phyloP scores from a whole-genome alignment of 2,888 invertebrate genomes.

The Coecobrya sp. region DNA sequence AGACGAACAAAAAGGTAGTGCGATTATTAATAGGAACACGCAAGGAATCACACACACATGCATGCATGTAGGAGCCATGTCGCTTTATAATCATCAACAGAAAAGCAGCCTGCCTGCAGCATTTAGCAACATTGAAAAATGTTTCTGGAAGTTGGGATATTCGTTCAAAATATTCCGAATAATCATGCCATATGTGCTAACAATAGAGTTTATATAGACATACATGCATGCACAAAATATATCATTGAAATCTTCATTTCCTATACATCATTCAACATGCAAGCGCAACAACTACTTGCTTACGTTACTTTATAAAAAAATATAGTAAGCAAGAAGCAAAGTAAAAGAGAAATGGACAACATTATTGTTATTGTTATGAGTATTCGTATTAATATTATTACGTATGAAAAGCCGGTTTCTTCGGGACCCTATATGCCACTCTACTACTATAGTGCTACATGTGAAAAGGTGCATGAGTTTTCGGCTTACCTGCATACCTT shows the following conservation, averaged over 20 bases:
- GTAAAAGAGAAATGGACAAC: neutral
- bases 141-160: neutral
- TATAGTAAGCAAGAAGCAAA: neutral
- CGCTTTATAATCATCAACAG: neutral
- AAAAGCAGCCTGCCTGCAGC: slow-evolving; percentile 23
- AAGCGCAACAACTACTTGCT: slow-evolving; percentile 43
- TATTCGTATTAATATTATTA: slow-evolving; percentile 45
- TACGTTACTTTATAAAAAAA: slow-evolving; percentile 4
- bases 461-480: neutral
- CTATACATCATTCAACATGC: slow-evolving; percentile 34
- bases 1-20: slow-evolving; percentile 55
- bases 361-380: slow-evolving; percentile 32
- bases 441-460: neutral
- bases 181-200: slow-evolving; percentile 43
- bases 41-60: slow-evolving; percentile 63
- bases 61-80: neutral
- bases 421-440: neutral
- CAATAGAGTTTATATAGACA: neutral
- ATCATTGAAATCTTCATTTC: slow-evolving; percentile 50
- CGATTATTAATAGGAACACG: slow-evolving; percentile 74
- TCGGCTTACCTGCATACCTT: neutral
- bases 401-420: slow-evolving; percentile 67
- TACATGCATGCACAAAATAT: slow-evolving; percentile 32
- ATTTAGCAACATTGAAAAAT: neutral
- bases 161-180: slow-evolving; percentile 5